Evolutionary conservation across 2,888 invertebrate species (phyloP), one percentile per base, ranked within the genome.

Genomic region (Acrobasis suavella): DNA sequence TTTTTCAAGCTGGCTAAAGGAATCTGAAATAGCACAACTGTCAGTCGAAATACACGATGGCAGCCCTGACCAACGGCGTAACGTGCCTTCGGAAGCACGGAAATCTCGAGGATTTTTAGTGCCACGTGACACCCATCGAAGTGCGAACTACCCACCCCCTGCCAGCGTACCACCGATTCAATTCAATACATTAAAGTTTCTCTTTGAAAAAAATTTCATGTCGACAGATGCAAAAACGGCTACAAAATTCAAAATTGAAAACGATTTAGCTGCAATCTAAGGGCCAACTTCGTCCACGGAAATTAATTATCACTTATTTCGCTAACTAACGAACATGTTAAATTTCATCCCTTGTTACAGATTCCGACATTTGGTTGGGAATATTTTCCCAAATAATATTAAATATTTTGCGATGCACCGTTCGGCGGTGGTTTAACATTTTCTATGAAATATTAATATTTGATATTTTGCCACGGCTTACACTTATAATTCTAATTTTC

Each of bases 321-420:
- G 63, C 61, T 50, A 65, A 66, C 64, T 67, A 67, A 69, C 68
- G 65, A 66, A 65, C 63, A 62, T 60, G 66, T 67, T 67, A 65
- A 64, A 70, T 67, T 69, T 67, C 52, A 59, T 59, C 38, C 52
- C 51, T 17, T 22, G 60, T 60, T 52, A 52, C 60, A 50, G 51
- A 51, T 22, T 60, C 51, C 42, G 14, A n/a, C 38, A 52, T 46
- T 42, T 46, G 52, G 39, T 42, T 42, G 7, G 15, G 39, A 51
- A 50, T 50, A 60, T 60, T 46, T 42, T 56, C 42, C 56, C 9
- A 22, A 42, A 56, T 42, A 42, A 22, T 56, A 56, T 56, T 42
- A 16, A 42, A 56, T 38, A 56, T 56, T 56, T 56, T 56, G 42
- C 12, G 22, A 22, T 7, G 17, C 22, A 7, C 17, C 46, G 42